Percentiles rank a stretch among this genome's conserved stretches.
Evolutionary conservation across 2,797 vertebrate species (phyloP).

Genomic region (Labroides dimidiatus): DNA sequence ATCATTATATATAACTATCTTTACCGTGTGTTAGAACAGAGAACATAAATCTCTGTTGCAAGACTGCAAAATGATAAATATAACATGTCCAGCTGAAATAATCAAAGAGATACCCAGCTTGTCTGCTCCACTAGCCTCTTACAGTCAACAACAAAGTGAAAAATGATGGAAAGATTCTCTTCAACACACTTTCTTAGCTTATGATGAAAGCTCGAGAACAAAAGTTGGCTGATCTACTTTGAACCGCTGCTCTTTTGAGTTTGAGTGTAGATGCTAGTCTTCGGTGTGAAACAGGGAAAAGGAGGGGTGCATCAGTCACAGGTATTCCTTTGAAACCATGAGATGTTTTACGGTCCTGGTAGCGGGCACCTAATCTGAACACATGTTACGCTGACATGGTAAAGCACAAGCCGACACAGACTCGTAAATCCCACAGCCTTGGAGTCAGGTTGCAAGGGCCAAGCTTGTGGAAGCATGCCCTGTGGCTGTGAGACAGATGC

Average conservation of each 20-base stretch:
- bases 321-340: slow-evolving; percentile 70
- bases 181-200: slow-evolving; percentile 55
- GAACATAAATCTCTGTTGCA: slow-evolving; percentile 54
- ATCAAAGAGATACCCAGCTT: slow-evolving; percentile 49
- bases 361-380: slow-evolving; percentile 72
- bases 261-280: slow-evolving; percentile 16
- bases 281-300: background rate
- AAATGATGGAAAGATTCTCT: slow-evolving; percentile 59
- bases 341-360: slow-evolving; percentile 74
- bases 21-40: slow-evolving; percentile 32
- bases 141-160: slow-evolving; percentile 64
- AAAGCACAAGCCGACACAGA: slow-evolving; percentile 60
- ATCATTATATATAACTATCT: slow-evolving; percentile 46
- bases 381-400: slow-evolving; percentile 68
- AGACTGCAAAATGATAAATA: slow-evolving; percentile 62
- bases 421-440: slow-evolving; percentile 71
- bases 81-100: slow-evolving; percentile 58
- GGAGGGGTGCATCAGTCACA: slow-evolving; percentile 43
- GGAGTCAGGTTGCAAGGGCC: slow-evolving; percentile 65
- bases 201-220: slow-evolving; percentile 50
- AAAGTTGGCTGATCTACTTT: slow-evolving; percentile 39
- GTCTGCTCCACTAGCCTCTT: slow-evolving; percentile 77
- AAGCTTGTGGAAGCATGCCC: slow-evolving; percentile 63
- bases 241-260: slow-evolving; percentile 19
- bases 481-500: slow-evolving; percentile 67